Conservation (phyloP, 2,888 invertebrate species). For the Erannis defoliaria region DNA sequence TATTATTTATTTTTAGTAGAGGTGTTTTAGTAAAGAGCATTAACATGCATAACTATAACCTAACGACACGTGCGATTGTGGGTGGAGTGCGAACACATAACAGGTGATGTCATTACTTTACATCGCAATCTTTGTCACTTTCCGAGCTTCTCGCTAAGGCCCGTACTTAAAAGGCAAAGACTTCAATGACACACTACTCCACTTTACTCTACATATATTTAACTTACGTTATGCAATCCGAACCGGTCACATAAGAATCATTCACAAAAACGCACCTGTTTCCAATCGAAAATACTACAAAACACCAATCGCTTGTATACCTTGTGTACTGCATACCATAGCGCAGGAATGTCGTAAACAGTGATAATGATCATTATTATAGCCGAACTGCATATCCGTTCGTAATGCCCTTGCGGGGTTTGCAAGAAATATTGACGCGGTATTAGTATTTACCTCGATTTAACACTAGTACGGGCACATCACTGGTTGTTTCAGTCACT, state of each 20-base stretch:
- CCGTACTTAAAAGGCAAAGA: slow-evolving; percentile 54
- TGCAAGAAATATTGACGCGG: slow-evolving; percentile 50
- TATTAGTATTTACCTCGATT: slow-evolving; percentile 61
- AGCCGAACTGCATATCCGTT: slow-evolving; percentile 54
- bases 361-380: slow-evolving; percentile 53
- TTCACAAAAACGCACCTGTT: slow-evolving; percentile 72
- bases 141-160: slow-evolving; percentile 44
- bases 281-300: slow-evolving; percentile 53
- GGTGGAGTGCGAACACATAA: slow-evolving; percentile 75
- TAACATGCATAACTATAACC: slow-evolving; percentile 49
- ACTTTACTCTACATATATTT: slow-evolving; percentile 48
- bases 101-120: slow-evolving; percentile 79
- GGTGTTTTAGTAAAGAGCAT: background rate
- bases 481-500: slow-evolving; percentile 67
- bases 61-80: slow-evolving; percentile 74
- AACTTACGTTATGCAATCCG: slow-evolving; percentile 63
- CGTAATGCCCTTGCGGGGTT: slow-evolving; percentile 67
- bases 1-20: no score
- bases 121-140: slow-evolving; percentile 69
- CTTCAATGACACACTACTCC: slow-evolving; percentile 66
- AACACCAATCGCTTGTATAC: slow-evolving; percentile 25
- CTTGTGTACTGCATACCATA: slow-evolving; percentile 34
- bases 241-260: slow-evolving; percentile 68
- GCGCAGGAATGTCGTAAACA: slow-evolving; percentile 46
- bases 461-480: slow-evolving; percentile 59